Percentiles rank a stretch among this genome's conserved stretches.
These are phyloP conservation scores for Aspidiotus rigidus DNA, from an alignment of 2,888 invertebrate genomes.

Conservation along the genomic window DNA sequence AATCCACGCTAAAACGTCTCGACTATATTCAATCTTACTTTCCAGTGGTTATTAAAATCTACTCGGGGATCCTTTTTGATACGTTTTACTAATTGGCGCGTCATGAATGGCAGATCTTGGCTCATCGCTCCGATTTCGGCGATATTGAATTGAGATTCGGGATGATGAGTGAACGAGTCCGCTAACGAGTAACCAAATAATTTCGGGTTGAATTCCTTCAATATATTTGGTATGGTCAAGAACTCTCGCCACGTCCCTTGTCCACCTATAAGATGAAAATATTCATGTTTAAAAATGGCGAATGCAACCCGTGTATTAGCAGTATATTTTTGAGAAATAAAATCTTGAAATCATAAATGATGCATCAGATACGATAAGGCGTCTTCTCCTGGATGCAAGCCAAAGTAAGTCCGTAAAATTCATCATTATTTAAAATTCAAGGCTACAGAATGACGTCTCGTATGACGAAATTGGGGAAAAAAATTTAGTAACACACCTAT, in stretches of 20 bases:
- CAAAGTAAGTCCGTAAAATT: too few species aligned
- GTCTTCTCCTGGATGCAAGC: too few species aligned
- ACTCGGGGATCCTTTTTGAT: constrained; percentile 49
- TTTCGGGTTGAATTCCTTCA: constrained; percentile 56
- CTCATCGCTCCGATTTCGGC: constrained; percentile 54
- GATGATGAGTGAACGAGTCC: constrained; percentile 47
- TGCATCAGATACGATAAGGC: too few species aligned
- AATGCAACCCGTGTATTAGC: too few species aligned
- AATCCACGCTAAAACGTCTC: too few species aligned
- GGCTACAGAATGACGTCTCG: too few species aligned
- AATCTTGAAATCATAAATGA: too few species aligned
- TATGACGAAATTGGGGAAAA: background rate
- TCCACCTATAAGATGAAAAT: constrained; percentile 44
- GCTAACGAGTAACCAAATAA: constrained; percentile 52
- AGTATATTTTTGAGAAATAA: too few species aligned
- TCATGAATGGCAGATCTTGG: constrained; percentile 51
- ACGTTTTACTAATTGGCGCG: constrained; percentile 48
- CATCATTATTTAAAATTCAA: too few species aligned
- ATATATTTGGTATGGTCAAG: constrained; percentile 52
- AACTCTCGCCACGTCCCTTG: constrained; percentile 48
- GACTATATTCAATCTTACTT: constrained; percentile 43
- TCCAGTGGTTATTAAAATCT: constrained; percentile 53
- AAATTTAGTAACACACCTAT: constrained; percentile 42
- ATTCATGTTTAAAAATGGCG: too few species aligned
- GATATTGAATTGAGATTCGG: constrained; percentile 50